Conservation (phyloP, 2,888 invertebrate genomes). For the Scrobipalpa costella region DNA sequence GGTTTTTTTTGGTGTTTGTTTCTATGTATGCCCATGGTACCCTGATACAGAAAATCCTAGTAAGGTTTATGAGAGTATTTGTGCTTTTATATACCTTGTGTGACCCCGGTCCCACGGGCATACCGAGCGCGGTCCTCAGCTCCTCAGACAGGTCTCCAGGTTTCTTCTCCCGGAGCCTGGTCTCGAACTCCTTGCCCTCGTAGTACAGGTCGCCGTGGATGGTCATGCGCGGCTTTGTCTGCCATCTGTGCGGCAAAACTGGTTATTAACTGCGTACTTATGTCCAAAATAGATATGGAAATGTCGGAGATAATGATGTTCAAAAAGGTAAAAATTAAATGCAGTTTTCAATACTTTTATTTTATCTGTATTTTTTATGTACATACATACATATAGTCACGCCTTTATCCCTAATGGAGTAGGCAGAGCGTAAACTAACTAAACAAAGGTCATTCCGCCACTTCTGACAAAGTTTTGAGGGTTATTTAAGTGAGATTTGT, state of each 20-base stretch:
- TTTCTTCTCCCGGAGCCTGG: conserved; percentile 97
- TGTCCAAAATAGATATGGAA: neutral
- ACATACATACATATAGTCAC: too few relatives aligned
- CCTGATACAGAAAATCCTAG: neutral
- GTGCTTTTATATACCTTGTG: conserved; percentile 83
- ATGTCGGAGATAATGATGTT: too few relatives aligned
- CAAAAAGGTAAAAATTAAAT: too few relatives aligned
- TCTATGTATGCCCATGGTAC: too few relatives aligned
- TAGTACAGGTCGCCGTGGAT: conserved; percentile 99
- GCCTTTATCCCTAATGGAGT: too few relatives aligned
- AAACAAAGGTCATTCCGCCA: too few relatives aligned
- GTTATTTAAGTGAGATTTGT: too few relatives aligned
- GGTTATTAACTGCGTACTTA: neutral
- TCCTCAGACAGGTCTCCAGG: conserved; percentile 99
- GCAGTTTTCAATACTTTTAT: too few relatives aligned
- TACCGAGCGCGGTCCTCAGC: conserved; percentile 96
- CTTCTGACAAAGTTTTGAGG: too few relatives aligned
- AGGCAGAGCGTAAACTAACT: too few relatives aligned
- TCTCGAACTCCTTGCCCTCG: conserved; percentile 99
- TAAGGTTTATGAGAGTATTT: neutral
- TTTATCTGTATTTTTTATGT: too few relatives aligned
- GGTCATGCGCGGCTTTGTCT: conserved; percentile 99
- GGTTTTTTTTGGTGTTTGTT: too few relatives aligned
- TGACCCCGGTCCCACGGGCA: conserved; percentile 98
- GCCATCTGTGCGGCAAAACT: conserved; percentile 86